These are phyloP conservation scores for Ellobius talpinus DNA, from an alignment of 2,113 vertebrate species.

Conservation along the genomic window DNA sequence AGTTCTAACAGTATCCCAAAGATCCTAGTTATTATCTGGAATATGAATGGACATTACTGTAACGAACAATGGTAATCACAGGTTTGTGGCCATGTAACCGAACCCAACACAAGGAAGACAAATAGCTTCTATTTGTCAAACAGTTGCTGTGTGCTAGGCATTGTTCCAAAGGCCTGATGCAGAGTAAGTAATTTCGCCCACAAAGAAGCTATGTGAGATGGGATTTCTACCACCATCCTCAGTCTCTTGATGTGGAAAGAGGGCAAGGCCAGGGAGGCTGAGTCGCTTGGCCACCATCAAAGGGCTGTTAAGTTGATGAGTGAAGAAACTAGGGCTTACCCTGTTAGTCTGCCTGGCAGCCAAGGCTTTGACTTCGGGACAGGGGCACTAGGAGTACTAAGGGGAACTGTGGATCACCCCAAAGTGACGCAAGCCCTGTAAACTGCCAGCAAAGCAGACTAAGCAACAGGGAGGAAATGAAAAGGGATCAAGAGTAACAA, in stretches of 20 bases:
- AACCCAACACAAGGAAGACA: background rate
- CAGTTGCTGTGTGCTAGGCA: background rate
- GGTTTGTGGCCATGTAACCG: background rate
- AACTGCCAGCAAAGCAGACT: background rate
- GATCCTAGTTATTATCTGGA: background rate
- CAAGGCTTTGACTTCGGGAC: background rate
- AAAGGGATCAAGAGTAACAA: constrained; percentile 1
- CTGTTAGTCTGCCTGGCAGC: background rate
- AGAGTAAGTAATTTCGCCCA: constrained; percentile 3
- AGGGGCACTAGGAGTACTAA: background rate
- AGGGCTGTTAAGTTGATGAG: background rate
- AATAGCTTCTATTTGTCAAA: background rate
- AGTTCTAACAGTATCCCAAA: constrained; percentile 37
- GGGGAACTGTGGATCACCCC: background rate
- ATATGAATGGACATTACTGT: background rate
- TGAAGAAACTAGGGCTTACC: no score
- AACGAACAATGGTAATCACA: background rate
- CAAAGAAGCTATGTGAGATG: background rate
- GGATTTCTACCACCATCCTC: background rate
- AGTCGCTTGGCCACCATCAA: background rate
- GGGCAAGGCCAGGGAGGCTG: background rate
- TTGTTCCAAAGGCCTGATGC: background rate
- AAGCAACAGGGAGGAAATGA: background rate
- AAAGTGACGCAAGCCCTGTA: background rate
- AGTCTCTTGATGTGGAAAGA: background rate